Percentiles rank a stretch among this genome's conserved stretches.
Evolutionary conservation across 92 coral and sea anemone genomes (phyloP).

Genomic region (Muricea muricata): DNA sequence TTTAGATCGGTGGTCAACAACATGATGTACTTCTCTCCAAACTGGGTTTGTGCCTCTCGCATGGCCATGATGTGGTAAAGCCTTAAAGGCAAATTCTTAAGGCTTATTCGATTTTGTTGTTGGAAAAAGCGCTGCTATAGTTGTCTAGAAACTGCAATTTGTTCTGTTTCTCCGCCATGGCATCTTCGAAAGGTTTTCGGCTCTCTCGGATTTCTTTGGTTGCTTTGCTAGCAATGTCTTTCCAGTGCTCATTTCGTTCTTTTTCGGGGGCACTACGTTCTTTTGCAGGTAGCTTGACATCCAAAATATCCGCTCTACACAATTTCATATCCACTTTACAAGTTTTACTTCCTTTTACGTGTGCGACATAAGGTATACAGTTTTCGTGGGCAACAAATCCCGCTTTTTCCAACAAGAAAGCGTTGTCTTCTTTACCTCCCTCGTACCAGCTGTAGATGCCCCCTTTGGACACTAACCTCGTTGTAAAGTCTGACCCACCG

Average conservation of each 20-base stretch:
- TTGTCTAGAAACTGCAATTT: constrained; percentile 16
- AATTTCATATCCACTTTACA: constrained; percentile 44
- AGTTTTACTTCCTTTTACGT: constrained; percentile 41
- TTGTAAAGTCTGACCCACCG: no score
- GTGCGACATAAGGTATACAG: constrained; percentile 49
- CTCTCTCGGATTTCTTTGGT: constrained; percentile 19
- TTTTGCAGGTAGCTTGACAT: constrained; percentile 29
- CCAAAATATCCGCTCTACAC: constrained; percentile 11
- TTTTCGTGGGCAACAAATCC: constrained; percentile 55
- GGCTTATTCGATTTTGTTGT: constrained; percentile 50
- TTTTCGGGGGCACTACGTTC: not conserved
- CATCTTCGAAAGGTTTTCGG: constrained; percentile 26
- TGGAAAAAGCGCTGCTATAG: constrained; percentile 46
- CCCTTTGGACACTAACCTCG: constrained; percentile 1
- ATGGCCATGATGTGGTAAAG: not conserved
- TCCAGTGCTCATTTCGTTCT: no score
- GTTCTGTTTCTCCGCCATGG: not conserved
- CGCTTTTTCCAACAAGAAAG: constrained; percentile 39
- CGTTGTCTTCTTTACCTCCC: no score
- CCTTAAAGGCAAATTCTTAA: constrained; percentile 36
- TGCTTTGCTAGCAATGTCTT: not conserved
- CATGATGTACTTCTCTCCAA: no score
- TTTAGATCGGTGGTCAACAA: not conserved
- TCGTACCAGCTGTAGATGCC: no score
- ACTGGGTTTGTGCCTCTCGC: no score